A percentile compares a stretch with the other conserved stretches of the same genome.
Conservation (phyloP, 2,113 vertebrate genomes). For the Gymnorhina tibicen region DNA sequence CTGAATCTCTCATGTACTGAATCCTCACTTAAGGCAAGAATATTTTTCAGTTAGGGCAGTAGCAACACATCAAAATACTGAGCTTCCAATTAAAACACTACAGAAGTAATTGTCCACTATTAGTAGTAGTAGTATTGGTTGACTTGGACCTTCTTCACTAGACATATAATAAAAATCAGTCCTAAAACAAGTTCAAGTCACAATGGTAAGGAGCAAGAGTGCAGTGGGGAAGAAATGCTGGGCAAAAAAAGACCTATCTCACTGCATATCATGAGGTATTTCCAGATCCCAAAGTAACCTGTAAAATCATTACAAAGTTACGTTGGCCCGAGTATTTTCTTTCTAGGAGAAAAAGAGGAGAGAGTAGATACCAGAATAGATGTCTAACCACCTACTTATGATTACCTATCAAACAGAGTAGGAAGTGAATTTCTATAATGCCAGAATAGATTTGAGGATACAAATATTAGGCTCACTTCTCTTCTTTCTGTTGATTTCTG, state of each 20-base stretch:
- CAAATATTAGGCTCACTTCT: neutral
- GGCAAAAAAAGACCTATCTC: rapidly evolving
- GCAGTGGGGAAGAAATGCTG: neutral
- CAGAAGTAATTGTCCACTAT: neutral
- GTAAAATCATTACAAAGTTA: neutral
- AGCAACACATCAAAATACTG: neutral
- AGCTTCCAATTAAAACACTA: neutral
- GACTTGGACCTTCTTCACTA: neutral
- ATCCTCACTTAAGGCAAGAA: neutral
- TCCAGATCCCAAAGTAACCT: neutral
- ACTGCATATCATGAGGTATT: neutral
- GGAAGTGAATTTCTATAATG: neutral
- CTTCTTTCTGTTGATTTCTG: neutral
- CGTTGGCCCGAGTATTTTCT: neutral
- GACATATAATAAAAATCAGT: neutral
- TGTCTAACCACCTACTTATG: neutral
- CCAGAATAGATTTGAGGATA: neutral
- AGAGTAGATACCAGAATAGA: neutral
- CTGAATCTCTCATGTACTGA: neutral
- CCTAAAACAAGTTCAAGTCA: neutral
- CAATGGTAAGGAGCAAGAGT: neutral
- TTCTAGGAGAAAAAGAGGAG: neutral
- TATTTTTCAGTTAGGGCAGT: neutral
- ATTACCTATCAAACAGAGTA: neutral
- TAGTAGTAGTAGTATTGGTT: neutral